A percentile compares a stretch with the other conserved stretches of the same genome.
These are phyloP conservation scores for Drosophila sturtevanti DNA, from an alignment of 1,140 invertebrate genomes.

Conservation along the genomic window DNA sequence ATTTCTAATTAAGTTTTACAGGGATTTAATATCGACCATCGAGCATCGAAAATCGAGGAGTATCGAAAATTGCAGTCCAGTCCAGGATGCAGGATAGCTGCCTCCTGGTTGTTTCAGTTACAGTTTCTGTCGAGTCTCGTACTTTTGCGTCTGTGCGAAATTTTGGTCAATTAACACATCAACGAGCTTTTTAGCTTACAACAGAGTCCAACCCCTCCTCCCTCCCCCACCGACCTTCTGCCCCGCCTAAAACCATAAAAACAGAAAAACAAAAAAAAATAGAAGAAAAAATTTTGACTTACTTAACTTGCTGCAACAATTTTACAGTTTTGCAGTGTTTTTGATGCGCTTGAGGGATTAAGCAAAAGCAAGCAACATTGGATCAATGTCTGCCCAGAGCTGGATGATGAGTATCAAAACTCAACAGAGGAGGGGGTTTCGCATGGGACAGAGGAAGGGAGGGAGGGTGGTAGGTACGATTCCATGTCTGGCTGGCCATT, in stretches of 20 bases:
- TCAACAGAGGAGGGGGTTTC: neutral
- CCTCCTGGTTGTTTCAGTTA: constrained; percentile 4
- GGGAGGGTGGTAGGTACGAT: neutral
- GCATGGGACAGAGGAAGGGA: too few relatives aligned
- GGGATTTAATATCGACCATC: constrained; percentile 80
- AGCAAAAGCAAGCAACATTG: constrained; percentile 30
- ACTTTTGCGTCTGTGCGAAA: constrained; percentile 64
- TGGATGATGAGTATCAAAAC: neutral
- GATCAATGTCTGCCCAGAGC: constrained; percentile 2
- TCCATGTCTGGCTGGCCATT: constrained; percentile 14
- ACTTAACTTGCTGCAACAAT: constrained; percentile 60
- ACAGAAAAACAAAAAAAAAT: constrained; percentile 22
- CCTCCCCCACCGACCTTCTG: neutral
- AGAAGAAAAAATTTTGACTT: constrained; percentile 52
- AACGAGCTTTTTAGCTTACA: constrained; percentile 60
- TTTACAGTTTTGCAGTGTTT: constrained; percentile 35
- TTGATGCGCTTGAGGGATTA: constrained; percentile 70
- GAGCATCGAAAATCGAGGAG: neutral
- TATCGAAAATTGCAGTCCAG: too few relatives aligned
- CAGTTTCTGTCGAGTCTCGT: constrained; percentile 22
- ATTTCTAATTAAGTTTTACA: constrained; percentile 82
- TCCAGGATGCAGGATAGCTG: neutral
- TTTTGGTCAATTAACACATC: constrained; percentile 82
- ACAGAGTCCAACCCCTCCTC: constrained; percentile 10
- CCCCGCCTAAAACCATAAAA: neutral